Percentiles rank a stretch among this genome's conserved stretches.
Evolutionary conservation across 2,888 invertebrate genomes (phyloP).

Genomic region (Electrophaes corylata): DNA sequence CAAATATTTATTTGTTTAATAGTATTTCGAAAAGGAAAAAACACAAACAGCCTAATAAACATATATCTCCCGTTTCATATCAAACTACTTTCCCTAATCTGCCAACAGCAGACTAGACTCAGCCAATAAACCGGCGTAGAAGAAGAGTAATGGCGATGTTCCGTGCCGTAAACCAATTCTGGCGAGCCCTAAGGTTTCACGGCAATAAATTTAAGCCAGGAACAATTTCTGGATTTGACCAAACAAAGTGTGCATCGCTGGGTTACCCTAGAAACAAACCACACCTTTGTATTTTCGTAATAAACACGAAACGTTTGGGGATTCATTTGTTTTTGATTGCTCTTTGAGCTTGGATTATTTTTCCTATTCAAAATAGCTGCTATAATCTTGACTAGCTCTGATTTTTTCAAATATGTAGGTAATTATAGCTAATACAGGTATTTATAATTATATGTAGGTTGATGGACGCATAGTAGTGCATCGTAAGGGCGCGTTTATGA

Average conservation of each 20-base stretch:
- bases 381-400: no score
- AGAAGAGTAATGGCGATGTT: constrained; percentile 19
- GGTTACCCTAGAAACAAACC: background rate
- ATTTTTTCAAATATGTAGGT: no score
- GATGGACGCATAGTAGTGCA: no score
- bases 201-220: constrained; percentile 18
- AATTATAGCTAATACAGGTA: no score
- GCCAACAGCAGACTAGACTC: background rate
- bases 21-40: no score
- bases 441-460: no score
- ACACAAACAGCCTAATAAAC: background rate
- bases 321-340: background rate
- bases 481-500: no score
- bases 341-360: no score
- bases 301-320: background rate
- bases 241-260: constrained; percentile 20
- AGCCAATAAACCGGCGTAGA: constrained; percentile 14
- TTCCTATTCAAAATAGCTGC: no score
- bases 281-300: background rate
- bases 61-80: constrained; percentile 2
- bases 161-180: constrained; percentile 28
- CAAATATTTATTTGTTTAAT: no score
- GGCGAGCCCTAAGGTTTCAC: constrained; percentile 12
- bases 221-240: constrained; percentile 28
- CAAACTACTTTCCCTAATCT: constrained; percentile 16